A percentile compares a stretch with the other conserved stretches of the same genome.
These are phyloP conservation scores for Palythoa heliodiscus DNA, from an alignment of 92 coral and sea anemone species.

Conservation along the genomic window DNA sequence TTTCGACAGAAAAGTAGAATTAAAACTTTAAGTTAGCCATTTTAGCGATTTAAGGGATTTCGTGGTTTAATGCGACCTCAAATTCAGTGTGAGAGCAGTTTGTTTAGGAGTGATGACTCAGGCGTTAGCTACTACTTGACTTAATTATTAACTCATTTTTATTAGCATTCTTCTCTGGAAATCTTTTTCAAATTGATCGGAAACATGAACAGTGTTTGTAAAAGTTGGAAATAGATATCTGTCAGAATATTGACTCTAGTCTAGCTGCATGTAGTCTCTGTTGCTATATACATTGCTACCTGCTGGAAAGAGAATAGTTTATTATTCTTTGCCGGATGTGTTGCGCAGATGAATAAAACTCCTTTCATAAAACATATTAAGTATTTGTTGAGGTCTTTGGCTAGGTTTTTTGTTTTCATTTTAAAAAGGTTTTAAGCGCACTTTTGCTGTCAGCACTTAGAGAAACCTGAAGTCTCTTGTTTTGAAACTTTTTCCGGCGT, in stretches of 20 bases:
- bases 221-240: slow-evolving; percentile 17
- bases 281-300: slow-evolving; percentile 4
- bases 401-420: neutral
- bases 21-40: slow-evolving; percentile 14
- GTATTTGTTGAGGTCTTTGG: neutral
- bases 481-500: slow-evolving; percentile 24
- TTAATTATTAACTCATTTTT: neutral
- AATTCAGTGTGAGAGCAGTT: slow-evolving; percentile 32
- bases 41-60: slow-evolving; percentile 25
- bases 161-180: neutral
- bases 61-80: slow-evolving; percentile 28
- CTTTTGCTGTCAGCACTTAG: neutral
- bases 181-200: slow-evolving; percentile 23
- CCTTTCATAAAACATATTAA: neutral
- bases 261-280: neutral
- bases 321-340: slow-evolving; percentile 34
- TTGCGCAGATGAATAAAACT: slow-evolving; percentile 15
- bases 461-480: slow-evolving; percentile 12
- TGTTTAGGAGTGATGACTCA: slow-evolving; percentile 31
- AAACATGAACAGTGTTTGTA: neutral
- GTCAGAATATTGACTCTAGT: neutral
- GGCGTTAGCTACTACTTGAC: slow-evolving; percentile 29
- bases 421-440: neutral
- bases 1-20: neutral
- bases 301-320: neutral